These are phyloP conservation scores for Burhinus bistriatus DNA, from an alignment of 2,113 vertebrate genomes.

Conservation along the genomic window DNA sequence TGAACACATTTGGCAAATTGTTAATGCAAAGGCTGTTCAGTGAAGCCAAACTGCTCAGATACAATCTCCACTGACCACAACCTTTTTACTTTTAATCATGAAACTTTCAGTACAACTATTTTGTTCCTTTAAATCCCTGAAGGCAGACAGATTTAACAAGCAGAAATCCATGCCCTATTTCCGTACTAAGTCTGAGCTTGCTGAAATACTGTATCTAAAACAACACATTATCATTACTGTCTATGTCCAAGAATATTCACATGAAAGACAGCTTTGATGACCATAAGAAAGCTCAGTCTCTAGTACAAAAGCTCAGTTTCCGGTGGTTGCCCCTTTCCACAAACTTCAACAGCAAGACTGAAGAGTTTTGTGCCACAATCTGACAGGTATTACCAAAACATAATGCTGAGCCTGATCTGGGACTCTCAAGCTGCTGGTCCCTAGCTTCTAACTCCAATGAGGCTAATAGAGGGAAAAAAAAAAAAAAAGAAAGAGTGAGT, in stretches of 20 bases:
- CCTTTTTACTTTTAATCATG: constrained; percentile 4
- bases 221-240: neutral
- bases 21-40: neutral
- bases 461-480: neutral
- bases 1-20: neutral
- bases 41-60: constrained; percentile 3
- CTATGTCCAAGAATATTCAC: neutral
- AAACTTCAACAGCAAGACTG: neutral
- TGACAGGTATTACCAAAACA: neutral
- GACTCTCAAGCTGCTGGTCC: neutral
- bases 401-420: neutral
- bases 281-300: neutral
- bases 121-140: constrained; percentile 1
- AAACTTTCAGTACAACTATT: neutral
- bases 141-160: neutral
- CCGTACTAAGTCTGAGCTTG: neutral
- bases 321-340: neutral
- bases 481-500: neutral
- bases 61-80: constrained; percentile 4
- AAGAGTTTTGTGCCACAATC: neutral
- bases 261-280: neutral
- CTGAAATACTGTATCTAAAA: neutral
- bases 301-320: neutral
- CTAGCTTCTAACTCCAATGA: neutral
- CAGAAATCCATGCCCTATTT: neutral